Conservation (phyloP, 1,140 invertebrate genomes). For the Pachypeltis micranthus region DNA sequence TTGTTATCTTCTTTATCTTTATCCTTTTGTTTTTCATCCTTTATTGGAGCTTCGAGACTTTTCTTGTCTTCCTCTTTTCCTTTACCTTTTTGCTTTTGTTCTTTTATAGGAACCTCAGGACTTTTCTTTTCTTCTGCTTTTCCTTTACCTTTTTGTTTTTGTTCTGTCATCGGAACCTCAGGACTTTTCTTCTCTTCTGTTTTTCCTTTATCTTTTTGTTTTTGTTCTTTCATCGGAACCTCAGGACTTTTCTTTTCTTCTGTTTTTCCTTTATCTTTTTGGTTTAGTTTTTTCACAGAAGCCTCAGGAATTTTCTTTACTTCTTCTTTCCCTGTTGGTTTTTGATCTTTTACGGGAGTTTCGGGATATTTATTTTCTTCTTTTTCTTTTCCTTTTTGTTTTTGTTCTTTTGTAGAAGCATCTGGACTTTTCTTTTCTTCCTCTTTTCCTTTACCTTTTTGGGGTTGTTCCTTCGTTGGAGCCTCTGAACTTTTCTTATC, state of each 20-base stretch:
- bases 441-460: slow-evolving; percentile 7
- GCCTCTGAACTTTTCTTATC: not conserved
- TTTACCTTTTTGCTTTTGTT: not conserved
- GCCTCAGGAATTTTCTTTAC: not conserved
- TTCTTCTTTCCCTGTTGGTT: not conserved
- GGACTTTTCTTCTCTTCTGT: slow-evolving; percentile 5
- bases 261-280: slow-evolving; percentile 9
- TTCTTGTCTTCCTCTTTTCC: slow-evolving; percentile 7
- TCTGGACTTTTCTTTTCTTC: not conserved
- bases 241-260: not conserved
- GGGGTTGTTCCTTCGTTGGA: not conserved
- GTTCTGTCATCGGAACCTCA: no score
- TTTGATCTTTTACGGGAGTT: no score
- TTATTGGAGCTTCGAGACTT: not conserved
- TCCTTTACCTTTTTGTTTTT: not conserved
- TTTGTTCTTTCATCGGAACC: not conserved
- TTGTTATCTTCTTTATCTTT: not conserved
- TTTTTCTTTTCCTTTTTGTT: not conserved
- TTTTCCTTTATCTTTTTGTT: not conserved
- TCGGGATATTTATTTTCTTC: not conserved
- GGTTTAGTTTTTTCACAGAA: not conserved
- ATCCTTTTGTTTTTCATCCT: not conserved
- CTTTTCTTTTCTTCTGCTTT: not conserved
- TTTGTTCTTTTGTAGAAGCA: not conserved
- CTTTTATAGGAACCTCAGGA: not conserved